phyloP scores from a whole-genome alignment of 53 echinoderm and acorn worm genomes.

The Astropecten irregularis region DNA sequence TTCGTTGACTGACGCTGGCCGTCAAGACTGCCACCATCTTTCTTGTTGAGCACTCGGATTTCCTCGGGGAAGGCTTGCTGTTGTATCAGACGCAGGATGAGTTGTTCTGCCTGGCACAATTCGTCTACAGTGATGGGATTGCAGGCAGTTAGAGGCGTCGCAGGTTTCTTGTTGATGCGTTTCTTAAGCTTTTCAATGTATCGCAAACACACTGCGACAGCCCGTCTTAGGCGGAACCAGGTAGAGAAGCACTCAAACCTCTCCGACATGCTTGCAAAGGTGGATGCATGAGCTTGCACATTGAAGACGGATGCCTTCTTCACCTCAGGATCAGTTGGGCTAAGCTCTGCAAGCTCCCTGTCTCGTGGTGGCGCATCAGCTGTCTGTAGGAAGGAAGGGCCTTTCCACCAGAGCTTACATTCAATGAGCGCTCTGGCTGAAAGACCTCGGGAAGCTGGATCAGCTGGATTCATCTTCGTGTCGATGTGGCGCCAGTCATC shows the following conservation, averaged over 20 bases:
- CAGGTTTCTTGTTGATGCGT: too few species aligned
- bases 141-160: background rate
- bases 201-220: slow-evolving; percentile 55
- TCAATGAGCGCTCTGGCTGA: background rate
- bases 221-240: slow-evolving; percentile 41
- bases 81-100: slow-evolving; percentile 52
- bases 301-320: slow-evolving; percentile 12
- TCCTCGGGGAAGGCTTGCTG: slow-evolving; percentile 50
- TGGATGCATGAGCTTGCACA: background rate
- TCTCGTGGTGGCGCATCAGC: background rate
- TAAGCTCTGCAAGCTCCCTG: background rate
- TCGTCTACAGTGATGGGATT: slow-evolving; percentile 21
- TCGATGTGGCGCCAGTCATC: slow-evolving; percentile 40
- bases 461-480: slow-evolving; percentile 36
- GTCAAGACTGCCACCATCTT: background rate
- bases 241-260: slow-evolving; percentile 56
- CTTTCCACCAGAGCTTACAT: slow-evolving; percentile 12
- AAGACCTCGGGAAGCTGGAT: slow-evolving; percentile 40
- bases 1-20: background rate
- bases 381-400: slow-evolving; percentile 21
- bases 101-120: slow-evolving; percentile 40
- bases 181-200: slow-evolving; percentile 21
- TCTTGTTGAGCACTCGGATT: slow-evolving; percentile 24
- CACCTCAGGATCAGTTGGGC: slow-evolving; percentile 32
- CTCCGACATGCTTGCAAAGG: slow-evolving; percentile 13